A percentile compares a stretch with the other conserved stretches of the same genome.
phyloP scores from a whole-genome alignment of 2,113 vertebrate genomes.

The Haemorhous mexicanus region DNA sequence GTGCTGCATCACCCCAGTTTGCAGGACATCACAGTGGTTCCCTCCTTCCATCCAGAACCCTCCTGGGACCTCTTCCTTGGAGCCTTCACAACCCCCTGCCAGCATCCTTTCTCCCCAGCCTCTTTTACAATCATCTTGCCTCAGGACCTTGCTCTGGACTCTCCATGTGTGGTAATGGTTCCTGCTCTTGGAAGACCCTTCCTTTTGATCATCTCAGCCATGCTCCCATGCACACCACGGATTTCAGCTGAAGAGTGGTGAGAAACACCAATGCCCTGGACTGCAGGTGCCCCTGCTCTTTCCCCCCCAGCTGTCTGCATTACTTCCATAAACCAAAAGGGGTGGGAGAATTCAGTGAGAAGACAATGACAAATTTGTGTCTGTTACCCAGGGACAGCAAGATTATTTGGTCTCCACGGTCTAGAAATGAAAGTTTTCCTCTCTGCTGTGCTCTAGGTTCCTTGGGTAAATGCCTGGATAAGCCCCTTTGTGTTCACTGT shows the following conservation, averaged over 20 bases:
- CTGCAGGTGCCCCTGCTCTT: not conserved
- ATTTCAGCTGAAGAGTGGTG: not conserved
- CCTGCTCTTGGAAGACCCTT: not conserved
- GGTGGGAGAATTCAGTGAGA: not conserved
- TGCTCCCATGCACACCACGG: not conserved
- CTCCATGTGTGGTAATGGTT: not conserved
- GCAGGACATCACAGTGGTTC: not conserved
- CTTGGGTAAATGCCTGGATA: not conserved
- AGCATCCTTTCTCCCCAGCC: not conserved
- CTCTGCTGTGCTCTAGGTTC: not conserved
- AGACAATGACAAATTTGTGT: not conserved
- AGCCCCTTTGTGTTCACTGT: not conserved
- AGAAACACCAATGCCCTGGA: not conserved
- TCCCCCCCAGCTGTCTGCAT: not conserved
- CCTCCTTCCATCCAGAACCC: not conserved
- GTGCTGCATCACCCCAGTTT: fast-evolving
- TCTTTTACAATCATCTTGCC: not conserved
- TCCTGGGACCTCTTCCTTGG: not conserved
- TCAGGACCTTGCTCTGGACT: not conserved
- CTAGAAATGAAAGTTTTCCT: not conserved
- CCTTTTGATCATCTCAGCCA: not conserved
- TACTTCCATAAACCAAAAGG: not conserved
- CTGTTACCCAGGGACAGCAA: not conserved
- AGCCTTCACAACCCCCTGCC: not conserved
- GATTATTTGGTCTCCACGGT: not conserved